Evolutionary conservation across 1,140 invertebrate species (phyloP).

Genomic region (Sinella curviseta): DNA sequence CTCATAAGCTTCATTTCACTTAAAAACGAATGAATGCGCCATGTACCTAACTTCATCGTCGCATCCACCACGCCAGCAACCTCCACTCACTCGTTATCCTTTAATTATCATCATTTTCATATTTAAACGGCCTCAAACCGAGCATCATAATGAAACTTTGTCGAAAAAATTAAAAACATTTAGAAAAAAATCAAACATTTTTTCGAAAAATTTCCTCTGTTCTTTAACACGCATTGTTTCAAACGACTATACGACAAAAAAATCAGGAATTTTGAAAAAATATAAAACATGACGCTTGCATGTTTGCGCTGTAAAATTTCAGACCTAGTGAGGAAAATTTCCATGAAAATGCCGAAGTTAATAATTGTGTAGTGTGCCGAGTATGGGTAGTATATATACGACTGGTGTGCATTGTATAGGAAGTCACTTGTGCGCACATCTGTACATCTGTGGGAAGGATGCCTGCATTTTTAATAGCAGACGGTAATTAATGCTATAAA

Average conservation of each 20-base stretch:
- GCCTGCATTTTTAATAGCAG: conserved; percentile 15
- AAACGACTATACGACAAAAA: neutral
- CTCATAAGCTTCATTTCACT: neutral
- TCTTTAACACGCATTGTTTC: neutral
- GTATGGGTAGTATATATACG: neutral
- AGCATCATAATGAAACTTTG: conserved; percentile 8
- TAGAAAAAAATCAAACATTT: neutral
- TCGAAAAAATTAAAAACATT: neutral
- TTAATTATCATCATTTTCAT: conserved; percentile 7
- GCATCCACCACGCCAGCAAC: neutral
- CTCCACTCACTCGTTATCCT: neutral
- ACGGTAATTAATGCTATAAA: conserved; percentile 22
- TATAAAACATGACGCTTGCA: conserved; percentile 6
- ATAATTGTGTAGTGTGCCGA: neutral
- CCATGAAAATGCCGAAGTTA: conserved; percentile 20
- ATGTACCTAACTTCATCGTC: too few relatives aligned
- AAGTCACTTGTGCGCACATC: conserved; percentile 22
- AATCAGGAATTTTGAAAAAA: neutral
- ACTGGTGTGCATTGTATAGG: neutral
- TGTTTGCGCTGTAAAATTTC: neutral
- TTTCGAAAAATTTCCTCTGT: neutral
- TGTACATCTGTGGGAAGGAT: conserved; percentile 23
- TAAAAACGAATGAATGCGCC: too few relatives aligned
- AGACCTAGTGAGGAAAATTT: neutral
- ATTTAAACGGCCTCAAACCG: conserved; percentile 17